Evolutionary conservation across 2,888 invertebrate genomes (phyloP).

Genomic region (Metopia argyrocephala): DNA sequence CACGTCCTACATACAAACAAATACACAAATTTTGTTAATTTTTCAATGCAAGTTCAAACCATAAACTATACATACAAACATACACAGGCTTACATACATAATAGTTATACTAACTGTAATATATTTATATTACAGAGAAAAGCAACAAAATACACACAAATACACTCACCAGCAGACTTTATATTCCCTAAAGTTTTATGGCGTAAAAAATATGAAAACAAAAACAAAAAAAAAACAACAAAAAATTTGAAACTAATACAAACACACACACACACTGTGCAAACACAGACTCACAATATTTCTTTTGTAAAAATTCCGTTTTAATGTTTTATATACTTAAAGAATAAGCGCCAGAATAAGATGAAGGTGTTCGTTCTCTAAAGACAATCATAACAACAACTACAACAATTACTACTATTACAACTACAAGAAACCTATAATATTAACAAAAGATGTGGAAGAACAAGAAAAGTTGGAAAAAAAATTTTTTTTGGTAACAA

Average conservation of each 20-base stretch:
- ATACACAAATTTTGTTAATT: slow-evolving; percentile 12
- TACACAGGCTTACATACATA: slow-evolving; percentile 1
- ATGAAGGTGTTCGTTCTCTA: slow-evolving; percentile 54
- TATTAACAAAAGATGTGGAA: slow-evolving; percentile 1
- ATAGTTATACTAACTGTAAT: background rate
- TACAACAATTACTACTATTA: background rate
- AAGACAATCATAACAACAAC: slow-evolving; percentile 18
- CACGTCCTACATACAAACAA: too few species aligned
- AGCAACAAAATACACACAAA: slow-evolving; percentile 2
- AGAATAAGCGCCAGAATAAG: slow-evolving; percentile 50
- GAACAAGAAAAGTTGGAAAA: too few species aligned
- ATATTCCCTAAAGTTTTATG: background rate
- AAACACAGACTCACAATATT: background rate
- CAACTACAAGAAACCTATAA: too few species aligned
- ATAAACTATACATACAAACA: slow-evolving; percentile 54
- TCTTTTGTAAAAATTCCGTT: slow-evolving; percentile 56
- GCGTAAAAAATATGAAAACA: background rate
- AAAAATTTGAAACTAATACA: background rate
- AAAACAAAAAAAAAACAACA: background rate
- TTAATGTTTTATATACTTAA: slow-evolving; percentile 54
- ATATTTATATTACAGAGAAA: background rate
- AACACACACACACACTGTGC: background rate
- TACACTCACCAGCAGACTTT: background rate
- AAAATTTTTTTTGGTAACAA: too few species aligned
- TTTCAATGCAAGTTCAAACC: slow-evolving; percentile 59